Evolutionary conservation across 2,113 vertebrate species (phyloP).

Genomic region (Bubo blakistoni): DNA sequence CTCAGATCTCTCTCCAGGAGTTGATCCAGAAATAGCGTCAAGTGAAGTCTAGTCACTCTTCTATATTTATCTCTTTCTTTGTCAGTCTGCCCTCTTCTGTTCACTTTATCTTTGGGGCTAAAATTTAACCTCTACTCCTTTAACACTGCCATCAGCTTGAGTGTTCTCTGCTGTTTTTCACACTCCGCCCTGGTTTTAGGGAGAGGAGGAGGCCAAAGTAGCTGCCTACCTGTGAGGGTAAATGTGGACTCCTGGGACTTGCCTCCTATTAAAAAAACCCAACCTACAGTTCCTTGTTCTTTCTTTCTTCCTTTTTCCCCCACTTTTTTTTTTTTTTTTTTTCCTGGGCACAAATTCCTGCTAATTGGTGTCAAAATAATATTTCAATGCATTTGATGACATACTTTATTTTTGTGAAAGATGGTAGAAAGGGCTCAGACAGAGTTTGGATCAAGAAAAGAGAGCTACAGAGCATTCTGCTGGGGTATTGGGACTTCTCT

Average conservation of each 20-base stretch:
- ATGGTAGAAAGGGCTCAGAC: neutral
- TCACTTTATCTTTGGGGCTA: neutral
- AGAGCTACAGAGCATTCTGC: neutral
- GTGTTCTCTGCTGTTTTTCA: neutral
- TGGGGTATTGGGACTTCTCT: neutral
- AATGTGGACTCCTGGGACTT: neutral
- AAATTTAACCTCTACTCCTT: neutral
- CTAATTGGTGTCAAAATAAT: neutral
- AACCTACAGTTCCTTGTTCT: neutral
- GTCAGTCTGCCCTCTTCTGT: constrained; percentile 29
- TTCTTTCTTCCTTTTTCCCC: neutral
- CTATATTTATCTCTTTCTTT: constrained; percentile 34
- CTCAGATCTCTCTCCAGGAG: neutral
- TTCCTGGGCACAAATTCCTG: neutral
- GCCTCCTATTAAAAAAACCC: neutral
- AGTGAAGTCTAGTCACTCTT: constrained; percentile 22
- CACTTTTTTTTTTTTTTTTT: neutral
- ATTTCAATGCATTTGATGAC: neutral
- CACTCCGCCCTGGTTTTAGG: neutral
- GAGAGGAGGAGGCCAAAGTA: neutral
- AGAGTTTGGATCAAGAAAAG: neutral
- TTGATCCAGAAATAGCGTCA: constrained; percentile 43
- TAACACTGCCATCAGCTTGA: neutral
- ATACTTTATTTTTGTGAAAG: neutral
- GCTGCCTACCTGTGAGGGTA: neutral